These are phyloP conservation scores for Centrocercus urophasianus DNA, from an alignment of 2,113 vertebrate genomes.

Conservation along the genomic window DNA sequence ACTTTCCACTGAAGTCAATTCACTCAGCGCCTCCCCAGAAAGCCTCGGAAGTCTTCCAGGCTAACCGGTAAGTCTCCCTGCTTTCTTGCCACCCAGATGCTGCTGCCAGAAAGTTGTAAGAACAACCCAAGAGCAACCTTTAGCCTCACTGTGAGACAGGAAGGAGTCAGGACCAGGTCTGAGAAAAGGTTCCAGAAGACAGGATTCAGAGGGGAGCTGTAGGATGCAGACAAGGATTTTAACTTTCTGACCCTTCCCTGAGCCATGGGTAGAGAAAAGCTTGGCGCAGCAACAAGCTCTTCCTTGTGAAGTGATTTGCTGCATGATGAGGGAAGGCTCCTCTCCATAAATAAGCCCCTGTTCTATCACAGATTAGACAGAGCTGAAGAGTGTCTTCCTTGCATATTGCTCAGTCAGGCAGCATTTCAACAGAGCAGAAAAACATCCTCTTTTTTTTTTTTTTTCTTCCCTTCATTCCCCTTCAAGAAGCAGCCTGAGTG, in stretches of 20 bases:
- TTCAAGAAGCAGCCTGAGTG: constrained; percentile 76
- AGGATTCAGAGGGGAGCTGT: background rate
- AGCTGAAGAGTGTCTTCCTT: constrained; percentile 55
- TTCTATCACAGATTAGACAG: constrained; percentile 5
- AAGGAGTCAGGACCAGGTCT: background rate
- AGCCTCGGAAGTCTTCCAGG: background rate
- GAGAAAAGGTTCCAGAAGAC: background rate
- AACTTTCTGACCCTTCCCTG: constrained; percentile 4
- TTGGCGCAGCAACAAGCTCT: background rate
- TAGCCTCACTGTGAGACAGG: background rate
- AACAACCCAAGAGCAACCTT: background rate
- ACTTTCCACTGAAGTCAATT: background rate
- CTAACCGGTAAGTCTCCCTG: background rate
- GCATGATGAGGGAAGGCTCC: background rate
- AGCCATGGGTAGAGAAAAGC: background rate
- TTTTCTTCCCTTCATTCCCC: constrained; percentile 66
- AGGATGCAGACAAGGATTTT: background rate
- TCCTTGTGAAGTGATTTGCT: background rate
- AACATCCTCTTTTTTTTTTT: constrained; percentile 16
- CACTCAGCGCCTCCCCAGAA: background rate
- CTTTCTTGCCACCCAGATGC: constrained; percentile 1
- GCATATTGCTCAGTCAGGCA: constrained; percentile 72
- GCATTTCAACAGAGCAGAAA: constrained; percentile 75
- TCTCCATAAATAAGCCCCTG: constrained; percentile 31
- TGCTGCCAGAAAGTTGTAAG: background rate